Percentiles rank a stretch among this genome's conserved stretches.
These are phyloP conservation scores for Musca vetustissima DNA, from an alignment of 1,140 invertebrate genomes.

Conservation along the genomic window DNA sequence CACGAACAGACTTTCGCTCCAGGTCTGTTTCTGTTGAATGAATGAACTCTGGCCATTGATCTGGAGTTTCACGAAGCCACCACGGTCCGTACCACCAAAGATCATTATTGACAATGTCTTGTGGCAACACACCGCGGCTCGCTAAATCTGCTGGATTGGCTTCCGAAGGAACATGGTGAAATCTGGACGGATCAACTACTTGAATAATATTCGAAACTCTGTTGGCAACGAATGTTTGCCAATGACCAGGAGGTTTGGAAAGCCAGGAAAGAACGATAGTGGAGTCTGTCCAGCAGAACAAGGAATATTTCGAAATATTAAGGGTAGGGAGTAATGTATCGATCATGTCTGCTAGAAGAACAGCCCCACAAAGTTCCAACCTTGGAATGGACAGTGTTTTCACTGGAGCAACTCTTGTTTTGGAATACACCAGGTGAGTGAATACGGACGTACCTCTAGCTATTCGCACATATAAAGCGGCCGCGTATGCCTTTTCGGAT, in stretches of 20 bases:
- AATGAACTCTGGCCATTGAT: too few species aligned
- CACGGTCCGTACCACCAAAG: not conserved
- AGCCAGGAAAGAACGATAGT: not conserved
- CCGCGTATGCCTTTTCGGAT: not conserved
- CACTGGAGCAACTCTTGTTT: slow-evolving; percentile 38
- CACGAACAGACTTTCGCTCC: too few species aligned
- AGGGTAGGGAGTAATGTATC: too few species aligned
- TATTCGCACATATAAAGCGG: not conserved
- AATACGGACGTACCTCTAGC: not conserved
- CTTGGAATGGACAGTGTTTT: slow-evolving; percentile 43
- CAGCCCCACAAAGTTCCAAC: slow-evolving; percentile 48
- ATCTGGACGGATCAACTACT: not conserved
- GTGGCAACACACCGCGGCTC: not conserved
- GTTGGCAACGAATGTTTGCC: not conserved
- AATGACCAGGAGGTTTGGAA: not conserved
- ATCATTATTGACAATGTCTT: not conserved
- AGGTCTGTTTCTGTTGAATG: too few species aligned
- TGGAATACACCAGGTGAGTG: not conserved
- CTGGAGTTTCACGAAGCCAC: too few species aligned
- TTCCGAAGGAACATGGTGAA: not conserved
- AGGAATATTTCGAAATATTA: not conserved
- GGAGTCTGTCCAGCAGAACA: slow-evolving; percentile 8
- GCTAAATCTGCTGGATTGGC: not conserved
- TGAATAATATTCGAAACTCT: not conserved
- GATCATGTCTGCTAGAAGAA: slow-evolving; percentile 38